phyloP scores from a whole-genome alignment of 2,113 vertebrate species.

The Chaenogobius annularis region DNA sequence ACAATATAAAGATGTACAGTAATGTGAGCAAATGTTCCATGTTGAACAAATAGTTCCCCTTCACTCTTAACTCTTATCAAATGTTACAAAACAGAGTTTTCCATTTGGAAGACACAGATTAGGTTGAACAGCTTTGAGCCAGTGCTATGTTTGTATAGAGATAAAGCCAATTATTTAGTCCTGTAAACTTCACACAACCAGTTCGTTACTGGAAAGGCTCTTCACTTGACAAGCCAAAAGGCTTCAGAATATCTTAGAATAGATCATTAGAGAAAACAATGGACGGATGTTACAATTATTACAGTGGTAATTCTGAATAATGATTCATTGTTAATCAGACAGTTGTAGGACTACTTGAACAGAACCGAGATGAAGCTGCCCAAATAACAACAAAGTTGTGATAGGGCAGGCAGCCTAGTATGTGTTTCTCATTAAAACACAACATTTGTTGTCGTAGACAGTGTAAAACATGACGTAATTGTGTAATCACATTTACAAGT shows the following conservation, averaged over 20 bases:
- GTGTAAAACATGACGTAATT: background rate
- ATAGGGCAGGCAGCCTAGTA: background rate
- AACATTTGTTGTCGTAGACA: constrained; percentile 10
- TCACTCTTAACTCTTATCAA: background rate
- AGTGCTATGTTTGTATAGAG: background rate
- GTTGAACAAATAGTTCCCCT: background rate
- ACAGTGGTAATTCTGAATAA: background rate
- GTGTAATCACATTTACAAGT: background rate
- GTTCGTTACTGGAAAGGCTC: background rate
- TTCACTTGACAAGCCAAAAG: background rate
- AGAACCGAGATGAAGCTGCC: background rate
- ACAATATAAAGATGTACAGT: background rate
- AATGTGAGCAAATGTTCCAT: background rate
- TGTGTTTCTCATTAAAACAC: background rate
- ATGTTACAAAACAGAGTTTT: background rate
- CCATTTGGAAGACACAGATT: background rate
- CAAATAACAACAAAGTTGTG: background rate
- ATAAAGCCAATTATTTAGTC: background rate
- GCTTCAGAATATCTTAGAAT: background rate
- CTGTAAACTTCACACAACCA: background rate
- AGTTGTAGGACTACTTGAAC: too few relatives aligned
- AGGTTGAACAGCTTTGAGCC: background rate
- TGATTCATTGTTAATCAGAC: background rate
- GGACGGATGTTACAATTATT: background rate
- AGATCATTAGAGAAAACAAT: background rate